Percentiles rank a stretch among this genome's conserved stretches.
phyloP scores from a whole-genome alignment of 2,888 invertebrate genomes.

The Operophtera brumata region DNA sequence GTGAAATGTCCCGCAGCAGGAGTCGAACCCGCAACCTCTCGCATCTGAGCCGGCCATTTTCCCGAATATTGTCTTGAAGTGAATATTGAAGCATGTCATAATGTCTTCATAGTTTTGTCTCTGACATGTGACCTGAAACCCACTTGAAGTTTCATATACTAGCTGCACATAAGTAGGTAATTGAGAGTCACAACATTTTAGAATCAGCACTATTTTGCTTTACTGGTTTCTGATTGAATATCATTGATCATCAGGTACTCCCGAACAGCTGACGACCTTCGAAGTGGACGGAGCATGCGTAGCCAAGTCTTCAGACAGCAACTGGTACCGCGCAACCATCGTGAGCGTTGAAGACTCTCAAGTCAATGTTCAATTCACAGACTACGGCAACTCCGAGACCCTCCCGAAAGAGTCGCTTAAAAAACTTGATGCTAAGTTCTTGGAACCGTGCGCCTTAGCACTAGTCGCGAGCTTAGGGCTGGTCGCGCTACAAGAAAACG shows the following conservation, averaged over 20 bases:
- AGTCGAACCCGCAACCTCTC: too few species aligned
- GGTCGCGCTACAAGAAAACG: conserved; percentile 62
- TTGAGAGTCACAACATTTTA: too few species aligned
- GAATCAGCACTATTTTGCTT: too few species aligned
- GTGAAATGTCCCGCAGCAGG: too few species aligned
- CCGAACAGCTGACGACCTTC: conserved; percentile 63
- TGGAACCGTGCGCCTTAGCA: conserved; percentile 63
- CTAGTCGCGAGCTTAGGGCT: conserved; percentile 65
- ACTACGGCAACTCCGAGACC: conserved; percentile 86
- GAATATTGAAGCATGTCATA: too few species aligned
- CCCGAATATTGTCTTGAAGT: too few species aligned
- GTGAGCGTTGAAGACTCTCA: conserved; percentile 62
- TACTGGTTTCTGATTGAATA: too few species aligned
- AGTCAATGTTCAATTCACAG: conserved; percentile 81
- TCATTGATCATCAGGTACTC: conserved; percentile 50
- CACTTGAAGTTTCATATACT: too few species aligned
- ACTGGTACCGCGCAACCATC: conserved; percentile 86
- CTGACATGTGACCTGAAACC: too few species aligned
- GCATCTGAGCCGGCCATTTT: too few species aligned
- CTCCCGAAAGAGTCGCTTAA: conserved; percentile 71
- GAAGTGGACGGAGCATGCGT: conserved; percentile 81
- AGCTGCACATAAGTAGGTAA: too few species aligned
- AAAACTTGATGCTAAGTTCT: conserved; percentile 71
- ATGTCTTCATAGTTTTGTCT: too few species aligned
- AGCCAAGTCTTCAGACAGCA: conserved; percentile 81